phyloP scores from a whole-genome alignment of 1,140 invertebrate species.

The Platyscapa corneri region DNA sequence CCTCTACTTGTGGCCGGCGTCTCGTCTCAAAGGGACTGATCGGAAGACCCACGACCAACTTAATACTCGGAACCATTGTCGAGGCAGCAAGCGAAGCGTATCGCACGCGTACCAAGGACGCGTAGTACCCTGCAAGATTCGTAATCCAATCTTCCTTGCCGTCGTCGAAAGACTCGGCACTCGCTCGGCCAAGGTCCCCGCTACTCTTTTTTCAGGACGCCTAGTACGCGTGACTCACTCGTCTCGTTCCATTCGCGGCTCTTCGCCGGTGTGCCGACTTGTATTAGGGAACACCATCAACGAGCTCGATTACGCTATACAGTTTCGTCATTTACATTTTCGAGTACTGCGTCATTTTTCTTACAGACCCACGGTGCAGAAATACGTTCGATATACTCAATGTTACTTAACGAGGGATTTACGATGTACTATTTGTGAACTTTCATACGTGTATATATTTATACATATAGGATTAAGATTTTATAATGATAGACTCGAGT shows the following conservation, averaged over 20 bases:
- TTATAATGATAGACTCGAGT: not conserved
- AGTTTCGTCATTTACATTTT: conserved; percentile 48
- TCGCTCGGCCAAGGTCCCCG: conserved; percentile 34
- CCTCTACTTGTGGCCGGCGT: too few relatives aligned
- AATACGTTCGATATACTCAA: not conserved
- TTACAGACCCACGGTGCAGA: not conserved
- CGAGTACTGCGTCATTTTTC: conserved; percentile 39
- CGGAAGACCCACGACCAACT: too few relatives aligned
- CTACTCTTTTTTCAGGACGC: conserved; percentile 14
- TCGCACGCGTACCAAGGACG: not conserved
- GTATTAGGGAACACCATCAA: not conserved
- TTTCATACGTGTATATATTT: not conserved
- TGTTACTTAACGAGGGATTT: not conserved
- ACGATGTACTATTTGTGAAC: not conserved
- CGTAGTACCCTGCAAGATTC: not conserved
- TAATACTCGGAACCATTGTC: conserved; percentile 14
- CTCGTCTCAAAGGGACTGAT: too few relatives aligned
- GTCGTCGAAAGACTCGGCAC: not conserved
- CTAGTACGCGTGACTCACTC: conserved; percentile 17
- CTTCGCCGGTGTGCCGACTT: not conserved
- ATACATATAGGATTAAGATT: not conserved
- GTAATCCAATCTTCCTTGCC: conserved; percentile 31
- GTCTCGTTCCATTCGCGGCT: conserved; percentile 15
- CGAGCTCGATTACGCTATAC: conserved; percentile 9
- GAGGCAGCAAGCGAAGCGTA: conserved; percentile 31